Base-by-base conservation (phyloP, 1,140 invertebrate genomes). In the Brachionus angularis region DNA sequence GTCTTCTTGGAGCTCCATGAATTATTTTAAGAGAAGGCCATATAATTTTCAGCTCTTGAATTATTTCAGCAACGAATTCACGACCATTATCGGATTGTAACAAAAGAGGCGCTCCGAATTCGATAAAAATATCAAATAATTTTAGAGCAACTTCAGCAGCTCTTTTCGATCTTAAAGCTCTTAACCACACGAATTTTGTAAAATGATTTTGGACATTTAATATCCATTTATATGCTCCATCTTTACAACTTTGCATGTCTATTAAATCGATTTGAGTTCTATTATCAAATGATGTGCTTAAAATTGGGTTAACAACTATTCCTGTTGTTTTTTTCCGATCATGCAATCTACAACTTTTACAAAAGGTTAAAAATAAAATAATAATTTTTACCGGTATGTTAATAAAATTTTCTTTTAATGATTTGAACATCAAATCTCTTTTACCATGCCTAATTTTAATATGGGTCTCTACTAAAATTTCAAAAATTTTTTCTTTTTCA, bases 1-100 rank as follows among this genome's bases (percentile, higher is more conserved):
- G 73, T 72, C 75, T 73, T n/a, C 72, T 31, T 21, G 74, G 73
- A 29, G 73, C 75, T n/a, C 75, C 73, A 64, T 76, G 64, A 23
- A 76, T 73, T 0, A 74, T 72, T 8, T 67, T 73, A 1, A 75
- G 33, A n/a, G 73, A 55, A n/a, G 73, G 72, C 61, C 72, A 74
- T 21, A 74, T 21, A 1, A 52, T 25, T 55, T 73, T 74, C 25
- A 76, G 49, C 18, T 74, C 74, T n/a, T n/a, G 27, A 12, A 76
- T 69, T 4, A 75, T 25, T 5, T 36, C 1, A n/a, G 67, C 58
- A 8, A 74, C 72, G 36, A 76, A 76, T 44, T 76, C 73, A 16
- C 7, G 12, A 8, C 75, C 73, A 53, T 74, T 75, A 55, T 75
- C 73, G 14, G 27, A 27, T 25, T 76, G 75, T 3, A 75, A 46